Percentiles rank a stretch among this genome's conserved stretches.
These are phyloP conservation scores for Arctopsyche grandis DNA, from an alignment of 1,140 invertebrate genomes.

Conservation along the genomic window DNA sequence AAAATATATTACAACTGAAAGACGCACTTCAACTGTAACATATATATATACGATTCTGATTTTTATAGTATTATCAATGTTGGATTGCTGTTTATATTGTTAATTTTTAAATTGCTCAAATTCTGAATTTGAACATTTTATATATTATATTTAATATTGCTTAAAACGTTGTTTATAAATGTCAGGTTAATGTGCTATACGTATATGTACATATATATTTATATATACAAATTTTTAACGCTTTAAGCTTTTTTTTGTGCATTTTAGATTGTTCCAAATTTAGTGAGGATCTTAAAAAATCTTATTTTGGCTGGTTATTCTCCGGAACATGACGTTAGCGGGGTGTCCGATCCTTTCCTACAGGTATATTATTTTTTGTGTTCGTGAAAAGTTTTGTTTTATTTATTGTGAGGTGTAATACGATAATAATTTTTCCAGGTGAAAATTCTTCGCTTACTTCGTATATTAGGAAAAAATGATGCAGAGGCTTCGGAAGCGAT, in stretches of 20 bases:
- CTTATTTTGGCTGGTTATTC: conserved; percentile 98
- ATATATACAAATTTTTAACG: too few species aligned
- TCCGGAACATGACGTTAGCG: conserved; percentile 99
- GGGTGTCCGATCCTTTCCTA: conserved; percentile 98
- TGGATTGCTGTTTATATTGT: too few species aligned
- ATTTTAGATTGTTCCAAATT: conserved; percentile 94
- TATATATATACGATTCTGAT: neutral
- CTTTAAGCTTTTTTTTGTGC: too few species aligned
- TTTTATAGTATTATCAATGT: neutral
- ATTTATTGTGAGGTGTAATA: neutral
- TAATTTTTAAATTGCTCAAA: too few species aligned
- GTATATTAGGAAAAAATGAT: conserved; percentile 96
- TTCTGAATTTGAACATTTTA: too few species aligned
- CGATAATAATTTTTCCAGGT: conserved; percentile 70
- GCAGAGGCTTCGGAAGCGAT: conserved; percentile 97
- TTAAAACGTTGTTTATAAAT: too few species aligned
- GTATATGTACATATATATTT: too few species aligned
- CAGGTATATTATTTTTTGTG: conserved; percentile 72
- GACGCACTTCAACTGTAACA: too few species aligned
- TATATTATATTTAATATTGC: too few species aligned
- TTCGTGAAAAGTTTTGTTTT: neutral
- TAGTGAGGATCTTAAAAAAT: conserved; percentile 98
- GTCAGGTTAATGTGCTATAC: too few species aligned
- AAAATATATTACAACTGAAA: too few species aligned
- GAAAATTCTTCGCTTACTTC: conserved; percentile 93